Evolutionary conservation across 2,797 vertebrate species (phyloP).

Genomic region (Bufotes viridis): DNA sequence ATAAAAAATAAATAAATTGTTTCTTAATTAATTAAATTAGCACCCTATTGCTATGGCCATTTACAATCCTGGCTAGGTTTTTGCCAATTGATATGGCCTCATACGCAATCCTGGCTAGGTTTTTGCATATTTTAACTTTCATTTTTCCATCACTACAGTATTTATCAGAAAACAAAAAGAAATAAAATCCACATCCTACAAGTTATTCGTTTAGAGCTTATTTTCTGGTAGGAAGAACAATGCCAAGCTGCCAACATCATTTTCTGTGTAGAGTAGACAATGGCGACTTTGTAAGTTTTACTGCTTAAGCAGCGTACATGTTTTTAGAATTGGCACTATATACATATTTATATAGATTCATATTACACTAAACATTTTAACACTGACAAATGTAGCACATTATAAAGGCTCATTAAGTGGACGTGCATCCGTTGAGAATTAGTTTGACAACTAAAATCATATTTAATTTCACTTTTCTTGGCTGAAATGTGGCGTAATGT

Average conservation of each 20-base stretch:
- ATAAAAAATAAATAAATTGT: background rate
- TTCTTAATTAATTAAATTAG: conserved; percentile 13
- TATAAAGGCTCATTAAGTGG: conserved; percentile 52
- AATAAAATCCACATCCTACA: conserved; percentile 46
- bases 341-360: conserved; percentile 51
- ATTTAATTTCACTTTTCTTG: conserved; percentile 40
- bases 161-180: conserved; percentile 45
- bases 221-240: conserved; percentile 56
- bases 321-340: conserved; percentile 47
- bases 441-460: conserved; percentile 46
- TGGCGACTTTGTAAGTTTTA: conserved; percentile 40
- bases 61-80: too few species aligned
- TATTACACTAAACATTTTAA: conserved; percentile 48
- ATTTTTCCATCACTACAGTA: conserved; percentile 19
- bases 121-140: conserved; percentile 47
- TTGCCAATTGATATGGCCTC: too few species aligned
- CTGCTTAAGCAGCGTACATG: conserved; percentile 41
- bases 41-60: background rate
- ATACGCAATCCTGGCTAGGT: conserved; percentile 17
- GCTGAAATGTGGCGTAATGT: conserved; percentile 14
- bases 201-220: conserved; percentile 42
- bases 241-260: conserved; percentile 54
- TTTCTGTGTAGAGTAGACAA: conserved; percentile 52
- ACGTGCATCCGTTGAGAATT: conserved; percentile 38
- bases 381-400: conserved; percentile 54